A percentile compares a stretch with the other conserved stretches of the same genome.
phyloP scores from a whole-genome alignment of 2,888 invertebrate genomes.

The Diadegma fenestrale region DNA sequence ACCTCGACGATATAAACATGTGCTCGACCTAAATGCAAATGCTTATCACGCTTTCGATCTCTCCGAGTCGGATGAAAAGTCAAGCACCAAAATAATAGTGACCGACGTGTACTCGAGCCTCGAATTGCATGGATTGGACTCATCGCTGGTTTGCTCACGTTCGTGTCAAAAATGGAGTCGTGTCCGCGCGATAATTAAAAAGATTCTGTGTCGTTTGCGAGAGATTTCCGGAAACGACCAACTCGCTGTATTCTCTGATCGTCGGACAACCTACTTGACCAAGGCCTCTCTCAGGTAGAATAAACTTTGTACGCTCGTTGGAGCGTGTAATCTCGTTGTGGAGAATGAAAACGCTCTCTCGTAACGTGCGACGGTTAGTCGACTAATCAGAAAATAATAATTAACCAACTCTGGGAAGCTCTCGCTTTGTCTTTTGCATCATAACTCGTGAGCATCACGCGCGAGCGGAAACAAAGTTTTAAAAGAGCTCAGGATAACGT shows the following conservation, averaged over 20 bases:
- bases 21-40: conserved; percentile 33
- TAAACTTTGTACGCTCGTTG: conserved; percentile 26
- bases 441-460: not conserved
- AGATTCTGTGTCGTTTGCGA: conserved; percentile 1
- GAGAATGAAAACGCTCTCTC: conserved; percentile 41
- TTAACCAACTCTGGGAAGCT: conserved; percentile 31
- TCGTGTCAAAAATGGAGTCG: not conserved
- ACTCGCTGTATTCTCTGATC: conserved; percentile 21
- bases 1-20: not conserved
- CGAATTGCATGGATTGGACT: not conserved
- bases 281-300: conserved; percentile 29
- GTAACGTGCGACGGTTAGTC: conserved; percentile 5
- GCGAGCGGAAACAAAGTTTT: conserved; percentile 18
- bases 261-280: conserved; percentile 21
- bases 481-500: not conserved
- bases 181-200: conserved; percentile 6
- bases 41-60: conserved; percentile 62
- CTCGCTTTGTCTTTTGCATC: not conserved
- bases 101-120: not conserved
- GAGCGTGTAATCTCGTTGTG: conserved; percentile 44
- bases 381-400: conserved; percentile 37
- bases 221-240: conserved; percentile 44
- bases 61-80: not conserved
- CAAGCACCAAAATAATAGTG: conserved; percentile 1
- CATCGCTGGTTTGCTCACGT: not conserved